Base-by-base conservation (phyloP, 2,888 invertebrate genomes). In the Heteromurus nitidus region DNA sequence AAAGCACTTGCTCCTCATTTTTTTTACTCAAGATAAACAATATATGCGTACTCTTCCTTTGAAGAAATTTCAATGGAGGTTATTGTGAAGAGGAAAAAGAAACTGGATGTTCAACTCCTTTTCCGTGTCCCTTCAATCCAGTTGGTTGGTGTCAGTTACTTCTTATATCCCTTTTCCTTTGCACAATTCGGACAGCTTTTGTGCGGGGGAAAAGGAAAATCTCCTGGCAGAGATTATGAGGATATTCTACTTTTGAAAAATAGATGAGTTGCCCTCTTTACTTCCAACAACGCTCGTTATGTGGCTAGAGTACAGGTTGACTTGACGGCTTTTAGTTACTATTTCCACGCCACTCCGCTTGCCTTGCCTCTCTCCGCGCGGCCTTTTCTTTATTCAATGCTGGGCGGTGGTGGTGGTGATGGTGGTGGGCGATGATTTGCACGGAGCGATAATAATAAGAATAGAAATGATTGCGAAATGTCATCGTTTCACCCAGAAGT, bases 211-310 rank as follows among this genome's bases (percentile, higher is more conserved):
- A 13, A 30, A 64, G 47, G 60, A 42, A 79, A 79, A 72, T 79
- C 79, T 79, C 79, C 72, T 79, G 79, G 64, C 79, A 72, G 70
- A 79, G 79, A 79, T 79, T 79, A 79, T 72, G 79, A 65, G 77
- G 79, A 79, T 79, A 79, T 70, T 70, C 79, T 50, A 79, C 64
- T 70, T 69, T 79, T 79, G 79, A 79, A 79, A 79, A 79, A 79
- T 79, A 72, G 70, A 79, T 79, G 79, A 79, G 79, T 65, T 79
- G 77, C 70, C 72, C 79, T 79, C 79, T 72, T 79, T 79, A 70
- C 70, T 79, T 79, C 65, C 79, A 79, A 72, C 79, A 77, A 60
- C 58, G 64, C 64, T 68, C 68, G 70, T 47, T 70, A 58, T 24
- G 50, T 58, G 64, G 65, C 70, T 60, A n/a, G 47, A 30, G 18